Evolutionary conservation across 1,140 invertebrate genomes (phyloP).

Genomic region (Drosophila dunni): DNA sequence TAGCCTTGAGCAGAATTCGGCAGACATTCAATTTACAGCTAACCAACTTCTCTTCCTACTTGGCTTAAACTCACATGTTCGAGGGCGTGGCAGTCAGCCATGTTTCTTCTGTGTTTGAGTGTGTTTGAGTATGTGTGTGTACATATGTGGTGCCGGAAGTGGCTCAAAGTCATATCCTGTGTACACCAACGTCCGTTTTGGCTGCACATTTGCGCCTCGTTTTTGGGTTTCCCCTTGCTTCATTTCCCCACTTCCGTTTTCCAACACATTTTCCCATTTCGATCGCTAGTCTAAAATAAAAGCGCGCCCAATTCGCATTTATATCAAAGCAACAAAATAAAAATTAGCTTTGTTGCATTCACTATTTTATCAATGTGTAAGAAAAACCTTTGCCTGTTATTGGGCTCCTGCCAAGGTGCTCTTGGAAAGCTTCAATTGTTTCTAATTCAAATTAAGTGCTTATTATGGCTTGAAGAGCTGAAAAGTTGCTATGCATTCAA

Average conservation of each 20-base stretch:
- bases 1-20: slow-evolving; percentile 44
- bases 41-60: background rate
- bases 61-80: slow-evolving; percentile 1
- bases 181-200: slow-evolving; percentile 47
- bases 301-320: slow-evolving; percentile 51
- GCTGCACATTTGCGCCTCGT: slow-evolving; percentile 48
- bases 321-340: slow-evolving; percentile 36
- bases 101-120: slow-evolving; percentile 31
- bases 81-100: slow-evolving; percentile 38
- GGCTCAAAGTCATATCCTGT: slow-evolving; percentile 66
- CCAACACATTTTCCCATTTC: background rate
- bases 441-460: slow-evolving; percentile 11
- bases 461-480: background rate
- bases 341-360: slow-evolving; percentile 17
- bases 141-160: slow-evolving; percentile 47
- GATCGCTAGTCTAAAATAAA: slow-evolving; percentile 33
- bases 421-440: slow-evolving; percentile 5
- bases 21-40: slow-evolving; percentile 33
- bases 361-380: slow-evolving; percentile 11
- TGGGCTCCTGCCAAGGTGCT: slow-evolving; percentile 7
- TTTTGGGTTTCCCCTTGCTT: slow-evolving; percentile 19
- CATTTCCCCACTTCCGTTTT: background rate
- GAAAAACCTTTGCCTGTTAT: background rate
- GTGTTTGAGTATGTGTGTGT: slow-evolving; percentile 19
- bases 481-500: background rate